A percentile compares a stretch with the other conserved stretches of the same genome.
Evolutionary conservation across 2,888 invertebrate species (phyloP).

Genomic region (Scaptomyza parva): DNA sequence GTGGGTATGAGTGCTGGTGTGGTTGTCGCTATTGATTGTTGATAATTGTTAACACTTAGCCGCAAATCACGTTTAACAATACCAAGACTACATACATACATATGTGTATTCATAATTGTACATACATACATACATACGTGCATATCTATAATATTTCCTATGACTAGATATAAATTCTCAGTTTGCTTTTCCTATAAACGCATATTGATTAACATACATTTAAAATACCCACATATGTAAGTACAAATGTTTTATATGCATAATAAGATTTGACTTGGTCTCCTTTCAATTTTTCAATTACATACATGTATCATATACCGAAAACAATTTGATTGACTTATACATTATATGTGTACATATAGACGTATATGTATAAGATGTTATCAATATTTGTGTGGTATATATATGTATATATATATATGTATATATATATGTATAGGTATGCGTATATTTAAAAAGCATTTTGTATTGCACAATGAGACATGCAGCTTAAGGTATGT

Average conservation of each 20-base stretch:
- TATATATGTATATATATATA: conserved; percentile 7
- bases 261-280: conserved; percentile 7
- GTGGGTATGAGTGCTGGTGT: conserved; percentile 12
- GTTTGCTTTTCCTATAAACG: conserved; percentile 12
- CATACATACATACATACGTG: conserved; percentile 5
- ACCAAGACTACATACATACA: conserved; percentile 4
- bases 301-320: conserved; percentile 20
- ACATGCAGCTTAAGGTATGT: conserved; percentile 21
- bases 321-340: conserved; percentile 8
- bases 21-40: conserved; percentile 20
- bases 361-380: conserved; percentile 1
- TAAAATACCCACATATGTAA: neutral
- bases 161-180: conserved; percentile 66
- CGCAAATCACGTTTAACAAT: conserved; percentile 24
- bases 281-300: conserved; percentile 6
- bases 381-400: neutral
- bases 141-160: conserved; percentile 41
- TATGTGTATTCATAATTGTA: conserved; percentile 7
- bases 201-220: conserved; percentile 11
- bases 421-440: conserved; percentile 4
- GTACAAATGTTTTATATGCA: neutral
- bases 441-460: conserved; percentile 3
- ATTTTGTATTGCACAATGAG: conserved; percentile 47
- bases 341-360: conserved; percentile 2
- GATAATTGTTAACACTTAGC: conserved; percentile 21